A percentile compares a stretch with the other conserved stretches of the same genome.
These are phyloP conservation scores for Pseudococcus viburni DNA, from an alignment of 2,888 invertebrate genomes.

Conservation along the genomic window DNA sequence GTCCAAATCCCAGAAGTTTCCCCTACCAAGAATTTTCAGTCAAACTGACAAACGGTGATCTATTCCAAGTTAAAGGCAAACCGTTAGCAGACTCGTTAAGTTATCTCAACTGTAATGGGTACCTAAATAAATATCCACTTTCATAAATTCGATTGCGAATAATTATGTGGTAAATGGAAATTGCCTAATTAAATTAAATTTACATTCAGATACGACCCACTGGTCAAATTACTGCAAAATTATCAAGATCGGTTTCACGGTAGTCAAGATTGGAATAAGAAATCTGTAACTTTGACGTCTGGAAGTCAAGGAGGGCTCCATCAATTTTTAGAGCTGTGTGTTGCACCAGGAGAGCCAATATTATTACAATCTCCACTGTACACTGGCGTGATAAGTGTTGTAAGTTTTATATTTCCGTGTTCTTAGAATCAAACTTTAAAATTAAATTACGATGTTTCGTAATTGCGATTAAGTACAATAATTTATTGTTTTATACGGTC, in stretches of 20 bases:
- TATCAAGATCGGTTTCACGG: slow-evolving; percentile 78
- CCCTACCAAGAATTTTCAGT: slow-evolving; percentile 28
- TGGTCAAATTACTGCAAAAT: slow-evolving; percentile 76
- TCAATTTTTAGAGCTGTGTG: slow-evolving; percentile 80
- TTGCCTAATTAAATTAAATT: too few species aligned
- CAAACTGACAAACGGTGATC: neutral
- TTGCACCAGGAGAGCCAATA: slow-evolving; percentile 80
- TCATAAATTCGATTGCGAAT: too few species aligned
- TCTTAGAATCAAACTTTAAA: neutral
- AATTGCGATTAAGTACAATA: too few species aligned
- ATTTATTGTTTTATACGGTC: too few species aligned
- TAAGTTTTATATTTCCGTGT: slow-evolving; percentile 72
- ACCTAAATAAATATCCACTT: too few species aligned
- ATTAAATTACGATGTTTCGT: neutral
- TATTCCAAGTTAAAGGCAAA: neutral
- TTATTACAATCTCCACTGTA: slow-evolving; percentile 81
- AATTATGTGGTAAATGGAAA: too few species aligned
- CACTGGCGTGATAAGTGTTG: slow-evolving; percentile 80
- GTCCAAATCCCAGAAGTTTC: neutral
- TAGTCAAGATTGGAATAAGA: slow-evolving; percentile 76
- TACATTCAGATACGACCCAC: slow-evolving; percentile 74
- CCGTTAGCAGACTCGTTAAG: neutral
- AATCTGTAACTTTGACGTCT: slow-evolving; percentile 77
- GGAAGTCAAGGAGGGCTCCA: slow-evolving; percentile 86
- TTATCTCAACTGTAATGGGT: slow-evolving; percentile 9